Percentiles rank a stretch among this genome's conserved stretches.
Conservation (phyloP, 2,113 vertebrate species). For the Oreotragus oreotragus region DNA sequence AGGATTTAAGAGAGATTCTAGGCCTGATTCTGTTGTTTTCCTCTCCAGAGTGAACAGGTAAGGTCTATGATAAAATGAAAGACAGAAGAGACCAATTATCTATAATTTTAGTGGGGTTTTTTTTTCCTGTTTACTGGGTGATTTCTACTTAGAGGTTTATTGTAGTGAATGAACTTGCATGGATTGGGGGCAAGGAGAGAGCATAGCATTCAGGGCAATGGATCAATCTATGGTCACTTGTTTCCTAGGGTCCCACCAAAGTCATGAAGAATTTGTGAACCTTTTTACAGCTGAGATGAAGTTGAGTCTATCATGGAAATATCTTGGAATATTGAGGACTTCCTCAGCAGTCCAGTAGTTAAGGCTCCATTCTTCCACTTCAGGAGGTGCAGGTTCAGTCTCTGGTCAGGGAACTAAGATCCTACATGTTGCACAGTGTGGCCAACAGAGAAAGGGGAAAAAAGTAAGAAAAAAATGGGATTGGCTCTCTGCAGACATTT, state of each 20-base stretch:
- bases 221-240: not conserved
- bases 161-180: not conserved
- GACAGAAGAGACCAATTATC: not conserved
- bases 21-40: not conserved
- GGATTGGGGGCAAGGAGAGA: accelerated
- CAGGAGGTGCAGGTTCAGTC: not conserved
- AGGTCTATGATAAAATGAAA: not conserved
- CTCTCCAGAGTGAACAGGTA: not conserved
- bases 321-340: not conserved
- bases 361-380: not conserved
- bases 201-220: not conserved
- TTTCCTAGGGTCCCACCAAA: not conserved
- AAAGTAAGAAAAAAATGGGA: not conserved
- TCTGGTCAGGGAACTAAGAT: not conserved
- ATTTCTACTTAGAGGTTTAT: not conserved
- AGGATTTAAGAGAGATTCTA: not conserved
- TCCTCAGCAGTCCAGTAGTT: not conserved
- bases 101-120: not conserved
- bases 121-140: not conserved
- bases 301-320: not conserved
- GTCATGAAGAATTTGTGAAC: not conserved
- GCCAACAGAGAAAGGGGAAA: not conserved
- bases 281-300: not conserved
- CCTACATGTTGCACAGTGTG: not conserved
- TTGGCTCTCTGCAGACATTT: not conserved